Evolutionary conservation across 2,113 vertebrate genomes (phyloP), one percentile per base, ranked within the genome.

Genomic region (mouse (Mus musculus)): DNA sequence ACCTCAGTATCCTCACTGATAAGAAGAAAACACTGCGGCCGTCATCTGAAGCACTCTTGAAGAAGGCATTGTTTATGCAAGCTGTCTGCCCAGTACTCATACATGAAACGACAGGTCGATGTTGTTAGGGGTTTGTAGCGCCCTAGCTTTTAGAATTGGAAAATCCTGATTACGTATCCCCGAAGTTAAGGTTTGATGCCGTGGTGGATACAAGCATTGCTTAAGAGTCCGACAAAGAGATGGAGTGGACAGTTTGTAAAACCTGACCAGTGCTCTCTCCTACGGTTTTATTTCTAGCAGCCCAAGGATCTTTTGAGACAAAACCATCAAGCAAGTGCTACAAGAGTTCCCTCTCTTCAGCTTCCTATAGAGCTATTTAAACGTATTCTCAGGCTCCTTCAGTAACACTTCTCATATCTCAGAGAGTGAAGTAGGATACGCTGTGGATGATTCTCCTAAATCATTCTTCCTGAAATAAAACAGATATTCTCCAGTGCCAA

Each of bases 271-370:
- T 39, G 54, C 2, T 30, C 3, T 5, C 14, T 88, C 75, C 11
- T 65, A 12, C 39, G 76, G 20, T 78, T 92, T 96, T 42, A 77
- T 89, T 87, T 88, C 67, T 92, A 89, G 65, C 88, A 95, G 33
- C 63, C 42, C 82, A 88, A 92, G 39, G 71, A 28, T 24, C 42
- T 69, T 95, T 96, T 67, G 52, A 90, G 86, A 85, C 17, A 92
- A 78, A 94, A 36, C 77, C 46, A 86, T 90, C 42, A 85, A 86
- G 59, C 73, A 95, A 95, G 87, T 12, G 22, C 76, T 17, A 2
- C 24, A 30, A 76, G 71, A 36, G 2, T 81, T 61, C 59, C 88
- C 30, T 81, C 72, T 69, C 9, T 81, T 30, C 17, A 28, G 46
- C 30, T 22, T 75, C 76, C 52, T 72, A 4, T 39, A 39, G 56